Percentiles rank a stretch among this genome's conserved stretches.
Conservation (phyloP, 2,797 vertebrate genomes). For the Octomys mimax region DNA sequence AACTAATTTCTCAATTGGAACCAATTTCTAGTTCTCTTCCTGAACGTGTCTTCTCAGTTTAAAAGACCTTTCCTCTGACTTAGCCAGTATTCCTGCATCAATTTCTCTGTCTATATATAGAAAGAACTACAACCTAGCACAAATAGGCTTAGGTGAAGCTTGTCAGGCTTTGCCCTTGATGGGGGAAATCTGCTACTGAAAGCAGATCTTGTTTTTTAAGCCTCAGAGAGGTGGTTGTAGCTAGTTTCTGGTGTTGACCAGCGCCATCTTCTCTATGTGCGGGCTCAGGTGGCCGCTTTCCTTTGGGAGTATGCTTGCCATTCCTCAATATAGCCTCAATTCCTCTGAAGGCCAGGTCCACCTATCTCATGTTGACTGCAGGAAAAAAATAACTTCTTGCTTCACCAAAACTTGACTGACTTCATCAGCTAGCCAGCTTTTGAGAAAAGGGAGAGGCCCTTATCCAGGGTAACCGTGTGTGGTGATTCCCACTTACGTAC, state of each 20-base stretch:
- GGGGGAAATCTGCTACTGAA: neutral
- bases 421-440: neutral
- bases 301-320: neutral
- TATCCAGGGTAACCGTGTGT: neutral
- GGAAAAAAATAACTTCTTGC: neutral
- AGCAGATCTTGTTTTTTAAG: neutral
- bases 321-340: neutral
- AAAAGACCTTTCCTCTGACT: slow-evolving; percentile 54
- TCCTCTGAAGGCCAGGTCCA: neutral
- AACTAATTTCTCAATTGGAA: neutral
- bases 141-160: slow-evolving; percentile 48
- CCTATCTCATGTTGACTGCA: neutral
- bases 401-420: neutral
- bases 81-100: neutral
- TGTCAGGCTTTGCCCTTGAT: neutral
- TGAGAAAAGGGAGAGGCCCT: slow-evolving; percentile 25
- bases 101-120: slow-evolving; percentile 43
- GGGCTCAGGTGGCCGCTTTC: neutral
- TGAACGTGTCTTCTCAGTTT: slow-evolving; percentile 28
- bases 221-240: neutral
- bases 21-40: slow-evolving; percentile 51
- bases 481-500: neutral
- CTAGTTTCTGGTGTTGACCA: neutral
- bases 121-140: neutral
- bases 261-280: neutral